These are phyloP conservation scores for Elysia crispata DNA, from an alignment of 2,888 invertebrate species.

Conservation along the genomic window DNA sequence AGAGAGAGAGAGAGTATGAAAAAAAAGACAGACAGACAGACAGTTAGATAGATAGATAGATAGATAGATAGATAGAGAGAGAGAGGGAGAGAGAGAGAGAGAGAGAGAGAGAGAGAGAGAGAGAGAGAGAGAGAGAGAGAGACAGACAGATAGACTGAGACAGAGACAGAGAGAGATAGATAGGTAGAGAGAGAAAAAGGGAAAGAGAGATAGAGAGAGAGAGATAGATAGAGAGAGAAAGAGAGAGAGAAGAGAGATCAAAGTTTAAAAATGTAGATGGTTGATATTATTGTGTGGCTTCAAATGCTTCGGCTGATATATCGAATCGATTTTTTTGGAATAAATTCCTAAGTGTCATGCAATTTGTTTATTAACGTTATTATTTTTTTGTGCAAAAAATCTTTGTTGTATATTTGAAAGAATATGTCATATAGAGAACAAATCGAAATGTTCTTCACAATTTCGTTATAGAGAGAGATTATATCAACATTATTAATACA, in stretches of 20 bases:
- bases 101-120: background rate
- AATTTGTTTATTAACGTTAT: too few relatives aligned
- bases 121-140: background rate
- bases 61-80: slow-evolving; percentile 5
- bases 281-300: background rate
- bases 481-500: too few relatives aligned
- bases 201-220: slow-evolving; percentile 1
- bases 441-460: too few relatives aligned
- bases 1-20: too few relatives aligned
- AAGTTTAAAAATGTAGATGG: background rate
- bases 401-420: too few relatives aligned
- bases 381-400: too few relatives aligned
- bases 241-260: slow-evolving; percentile 4
- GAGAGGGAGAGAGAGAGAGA: background rate
- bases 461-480: too few relatives aligned
- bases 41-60: slow-evolving; percentile 6
- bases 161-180: slow-evolving; percentile 18
- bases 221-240: slow-evolving; percentile 2
- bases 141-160: background rate
- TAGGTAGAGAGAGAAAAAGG: background rate
- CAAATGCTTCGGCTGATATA: background rate
- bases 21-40: background rate
- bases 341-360: too few relatives aligned
- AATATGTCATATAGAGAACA: too few relatives aligned
- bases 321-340: too few relatives aligned